phyloP scores from a whole-genome alignment of 2,113 vertebrate genomes.

The Caranx ignobilis region DNA sequence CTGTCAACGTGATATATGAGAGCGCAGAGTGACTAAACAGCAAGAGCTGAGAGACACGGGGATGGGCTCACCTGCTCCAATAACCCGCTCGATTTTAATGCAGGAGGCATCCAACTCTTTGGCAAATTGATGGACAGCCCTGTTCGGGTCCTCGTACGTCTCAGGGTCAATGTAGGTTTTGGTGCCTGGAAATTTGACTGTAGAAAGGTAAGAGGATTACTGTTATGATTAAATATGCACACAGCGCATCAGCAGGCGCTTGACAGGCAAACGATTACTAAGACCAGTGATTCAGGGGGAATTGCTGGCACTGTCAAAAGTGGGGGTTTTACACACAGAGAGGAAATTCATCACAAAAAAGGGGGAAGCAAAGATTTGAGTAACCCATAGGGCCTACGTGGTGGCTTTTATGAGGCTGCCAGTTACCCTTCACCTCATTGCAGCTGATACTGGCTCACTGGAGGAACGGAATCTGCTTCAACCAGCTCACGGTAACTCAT shows the following conservation, averaged over 20 bases:
- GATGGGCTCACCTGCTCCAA: slow-evolving; percentile 95
- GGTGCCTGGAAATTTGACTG: slow-evolving; percentile 99
- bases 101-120: slow-evolving; percentile 99
- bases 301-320: slow-evolving; percentile 48
- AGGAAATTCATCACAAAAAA: slow-evolving; percentile 30
- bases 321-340: slow-evolving; percentile 22
- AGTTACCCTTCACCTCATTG: slow-evolving; percentile 21
- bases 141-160: slow-evolving; percentile 99
- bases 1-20: slow-evolving; percentile 92
- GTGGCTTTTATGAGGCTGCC: slow-evolving; percentile 38
- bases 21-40: slow-evolving; percentile 83
- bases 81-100: slow-evolving; percentile 99
- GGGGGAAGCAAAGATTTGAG: slow-evolving; percentile 42
- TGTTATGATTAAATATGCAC: slow-evolving; percentile 92
- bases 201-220: slow-evolving; percentile 98
- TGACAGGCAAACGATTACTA: slow-evolving; percentile 81
- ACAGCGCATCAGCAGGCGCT: slow-evolving; percentile 77
- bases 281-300: slow-evolving; percentile 59
- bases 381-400: background rate
- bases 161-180: slow-evolving; percentile 99
- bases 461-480: background rate
- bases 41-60: slow-evolving; percentile 76
- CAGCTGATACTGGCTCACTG: slow-evolving; percentile 7
- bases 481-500: background rate
- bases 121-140: slow-evolving; percentile 99